A percentile compares a stretch with the other conserved stretches of the same genome.
phyloP scores from a whole-genome alignment of 2,113 vertebrate species.

The Scortum barcoo region DNA sequence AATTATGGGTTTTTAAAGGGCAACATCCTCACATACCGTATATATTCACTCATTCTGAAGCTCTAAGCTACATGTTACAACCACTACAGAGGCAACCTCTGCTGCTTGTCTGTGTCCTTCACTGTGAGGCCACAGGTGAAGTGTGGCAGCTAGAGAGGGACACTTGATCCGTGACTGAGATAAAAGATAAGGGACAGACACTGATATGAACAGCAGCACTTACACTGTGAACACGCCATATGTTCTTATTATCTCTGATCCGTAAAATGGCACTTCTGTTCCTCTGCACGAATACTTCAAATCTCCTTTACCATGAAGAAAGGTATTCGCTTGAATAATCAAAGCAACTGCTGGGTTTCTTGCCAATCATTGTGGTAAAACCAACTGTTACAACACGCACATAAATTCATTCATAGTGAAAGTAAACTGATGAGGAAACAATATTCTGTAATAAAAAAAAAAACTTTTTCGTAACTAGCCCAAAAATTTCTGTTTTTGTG shows the following conservation, averaged over 20 bases:
- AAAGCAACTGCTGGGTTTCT: background rate
- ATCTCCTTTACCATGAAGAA: too few relatives aligned
- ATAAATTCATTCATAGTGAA: background rate
- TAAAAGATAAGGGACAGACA: constrained; percentile 10
- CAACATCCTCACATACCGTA: too few relatives aligned
- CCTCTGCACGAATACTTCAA: background rate
- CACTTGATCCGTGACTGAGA: constrained; percentile 24
- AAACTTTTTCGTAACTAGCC: background rate
- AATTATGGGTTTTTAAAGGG: background rate
- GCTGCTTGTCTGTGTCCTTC: constrained; percentile 2
- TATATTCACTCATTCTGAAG: background rate
- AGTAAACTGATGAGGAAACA: constrained; percentile 2
- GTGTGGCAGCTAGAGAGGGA: constrained; percentile 3
- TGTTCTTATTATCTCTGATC: constrained; percentile 11
- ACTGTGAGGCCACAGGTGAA: background rate
- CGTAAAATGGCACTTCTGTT: background rate
- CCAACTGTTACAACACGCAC: background rate
- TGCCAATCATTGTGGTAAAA: too few relatives aligned
- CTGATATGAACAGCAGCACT: background rate
- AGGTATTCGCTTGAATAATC: background rate
- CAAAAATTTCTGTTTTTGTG: background rate
- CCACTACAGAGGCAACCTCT: background rate
- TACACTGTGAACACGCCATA: background rate
- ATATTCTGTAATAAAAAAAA: background rate
- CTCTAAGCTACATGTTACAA: background rate